Evolutionary conservation across 2,888 invertebrate species (phyloP).

Genomic region (Acanthoscelides obtectus): DNA sequence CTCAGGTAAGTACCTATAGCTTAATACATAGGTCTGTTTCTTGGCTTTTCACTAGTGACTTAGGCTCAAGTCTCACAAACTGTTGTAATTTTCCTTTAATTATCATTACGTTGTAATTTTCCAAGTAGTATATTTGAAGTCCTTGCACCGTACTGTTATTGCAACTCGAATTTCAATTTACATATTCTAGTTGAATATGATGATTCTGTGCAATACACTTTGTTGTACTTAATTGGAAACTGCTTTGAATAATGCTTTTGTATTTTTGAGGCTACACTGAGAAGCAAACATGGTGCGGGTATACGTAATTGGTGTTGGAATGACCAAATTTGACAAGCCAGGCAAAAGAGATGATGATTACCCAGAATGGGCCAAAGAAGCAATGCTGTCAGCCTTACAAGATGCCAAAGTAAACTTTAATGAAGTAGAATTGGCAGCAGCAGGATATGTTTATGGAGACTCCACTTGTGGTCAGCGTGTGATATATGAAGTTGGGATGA

Average conservation of each 20-base stretch:
- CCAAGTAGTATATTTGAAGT: too few relatives aligned
- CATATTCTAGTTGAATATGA: too few relatives aligned
- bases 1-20: background rate
- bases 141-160: too few relatives aligned
- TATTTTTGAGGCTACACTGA: background rate
- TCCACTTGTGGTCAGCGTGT: conserved; percentile 95
- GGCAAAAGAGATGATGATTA: conserved; percentile 81
- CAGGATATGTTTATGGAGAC: conserved; percentile 93
- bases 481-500: conserved; percentile 90
- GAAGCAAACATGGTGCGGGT: conserved; percentile 52
- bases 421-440: conserved; percentile 83
- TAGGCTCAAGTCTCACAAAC: background rate
- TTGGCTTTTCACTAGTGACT: background rate
- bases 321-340: conserved; percentile 98
- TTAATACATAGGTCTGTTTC: background rate
- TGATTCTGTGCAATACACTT: background rate
- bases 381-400: conserved; percentile 78
- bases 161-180: too few relatives aligned
- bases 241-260: background rate
- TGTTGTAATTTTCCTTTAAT: background rate
- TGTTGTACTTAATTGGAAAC: background rate
- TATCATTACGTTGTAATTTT: too few relatives aligned
- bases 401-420: conserved; percentile 76
- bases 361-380: conserved; percentile 92
- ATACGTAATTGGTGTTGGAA: conserved; percentile 92